phyloP scores from a whole-genome alignment of 2,888 invertebrate species.

The Tenthredo amoena region DNA sequence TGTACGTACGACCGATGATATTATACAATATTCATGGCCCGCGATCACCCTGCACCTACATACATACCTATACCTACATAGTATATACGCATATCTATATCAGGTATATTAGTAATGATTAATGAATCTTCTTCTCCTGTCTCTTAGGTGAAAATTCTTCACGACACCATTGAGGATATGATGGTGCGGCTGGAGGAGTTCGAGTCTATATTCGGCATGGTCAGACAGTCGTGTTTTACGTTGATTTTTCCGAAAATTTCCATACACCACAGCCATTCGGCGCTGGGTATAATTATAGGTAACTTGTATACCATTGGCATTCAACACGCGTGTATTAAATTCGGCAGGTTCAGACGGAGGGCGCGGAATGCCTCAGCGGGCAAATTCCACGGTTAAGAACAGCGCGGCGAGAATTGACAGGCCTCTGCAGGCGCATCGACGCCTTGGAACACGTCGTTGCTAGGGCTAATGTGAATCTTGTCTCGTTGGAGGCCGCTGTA shows the following conservation, averaged over 20 bases:
- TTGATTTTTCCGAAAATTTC: not conserved
- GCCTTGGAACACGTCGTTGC: slow-evolving; percentile 74
- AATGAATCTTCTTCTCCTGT: not conserved
- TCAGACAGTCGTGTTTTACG: slow-evolving; percentile 56
- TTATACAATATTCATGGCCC: not conserved
- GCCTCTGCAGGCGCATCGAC: slow-evolving; percentile 73
- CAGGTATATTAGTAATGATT: not conserved
- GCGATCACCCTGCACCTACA: not conserved
- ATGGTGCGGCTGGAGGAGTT: slow-evolving; percentile 77
- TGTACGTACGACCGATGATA: not conserved
- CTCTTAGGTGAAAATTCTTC: slow-evolving; percentile 71
- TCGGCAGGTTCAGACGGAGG: slow-evolving; percentile 71
- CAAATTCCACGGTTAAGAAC: slow-evolving; percentile 69
- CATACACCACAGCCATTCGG: not conserved
- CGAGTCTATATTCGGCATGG: slow-evolving; percentile 76
- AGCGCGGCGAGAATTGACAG: slow-evolving; percentile 67
- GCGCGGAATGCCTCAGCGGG: slow-evolving; percentile 70
- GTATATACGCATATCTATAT: not conserved
- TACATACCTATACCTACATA: too few relatives aligned
- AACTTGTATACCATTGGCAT: not conserved
- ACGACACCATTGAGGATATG: slow-evolving; percentile 75
- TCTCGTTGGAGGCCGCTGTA: slow-evolving; percentile 72
- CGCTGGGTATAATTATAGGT: not conserved
- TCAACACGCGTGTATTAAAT: not conserved
- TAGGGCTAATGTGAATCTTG: slow-evolving; percentile 71